These are phyloP conservation scores for Enteromius mattozi DNA, from an alignment of 2,797 vertebrate genomes.

Conservation along the genomic window DNA sequence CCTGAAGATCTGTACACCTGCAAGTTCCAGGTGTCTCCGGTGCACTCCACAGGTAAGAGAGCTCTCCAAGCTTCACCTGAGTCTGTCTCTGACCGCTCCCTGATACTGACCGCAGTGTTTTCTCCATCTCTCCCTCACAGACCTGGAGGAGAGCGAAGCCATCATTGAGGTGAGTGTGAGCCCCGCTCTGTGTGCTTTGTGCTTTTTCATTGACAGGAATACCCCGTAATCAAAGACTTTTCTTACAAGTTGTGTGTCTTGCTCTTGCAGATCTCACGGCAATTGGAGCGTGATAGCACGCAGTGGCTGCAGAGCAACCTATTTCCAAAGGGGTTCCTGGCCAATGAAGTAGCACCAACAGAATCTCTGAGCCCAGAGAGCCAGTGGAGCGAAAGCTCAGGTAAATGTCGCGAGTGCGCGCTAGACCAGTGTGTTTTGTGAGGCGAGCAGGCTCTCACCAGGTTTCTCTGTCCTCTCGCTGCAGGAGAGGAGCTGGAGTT, in stretches of 20 bases:
- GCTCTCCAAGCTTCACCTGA: not conserved
- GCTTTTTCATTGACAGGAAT: conserved; percentile 77
- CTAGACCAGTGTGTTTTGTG: not conserved
- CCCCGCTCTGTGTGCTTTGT: conserved; percentile 31
- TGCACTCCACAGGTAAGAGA: conserved; percentile 70
- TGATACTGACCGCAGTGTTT: conserved; percentile 36
- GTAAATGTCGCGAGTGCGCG: conserved; percentile 68
- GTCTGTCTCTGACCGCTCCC: not conserved
- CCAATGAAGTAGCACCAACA: conserved; percentile 78
- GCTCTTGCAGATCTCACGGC: conserved; percentile 68
- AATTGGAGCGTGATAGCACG: conserved; percentile 75
- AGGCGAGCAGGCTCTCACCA: not conserved
- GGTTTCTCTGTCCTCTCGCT: conserved; percentile 47
- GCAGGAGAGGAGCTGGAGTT: conserved; percentile 70
- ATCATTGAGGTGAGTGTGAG: conserved; percentile 75
- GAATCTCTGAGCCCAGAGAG: conserved; percentile 72
- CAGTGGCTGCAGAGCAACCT: conserved; percentile 74
- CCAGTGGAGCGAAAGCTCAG: conserved; percentile 78
- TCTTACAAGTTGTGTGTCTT: conserved; percentile 64
- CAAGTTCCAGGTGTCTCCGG: conserved; percentile 89
- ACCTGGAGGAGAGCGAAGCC: conserved; percentile 55
- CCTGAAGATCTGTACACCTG: conserved; percentile 68
- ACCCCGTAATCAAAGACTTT: conserved; percentile 60
- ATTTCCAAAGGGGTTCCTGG: conserved; percentile 81
- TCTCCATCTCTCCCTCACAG: conserved; percentile 58